phyloP scores from a whole-genome alignment of 2,797 vertebrate genomes.

The Pipistrellus nathusii region DNA sequence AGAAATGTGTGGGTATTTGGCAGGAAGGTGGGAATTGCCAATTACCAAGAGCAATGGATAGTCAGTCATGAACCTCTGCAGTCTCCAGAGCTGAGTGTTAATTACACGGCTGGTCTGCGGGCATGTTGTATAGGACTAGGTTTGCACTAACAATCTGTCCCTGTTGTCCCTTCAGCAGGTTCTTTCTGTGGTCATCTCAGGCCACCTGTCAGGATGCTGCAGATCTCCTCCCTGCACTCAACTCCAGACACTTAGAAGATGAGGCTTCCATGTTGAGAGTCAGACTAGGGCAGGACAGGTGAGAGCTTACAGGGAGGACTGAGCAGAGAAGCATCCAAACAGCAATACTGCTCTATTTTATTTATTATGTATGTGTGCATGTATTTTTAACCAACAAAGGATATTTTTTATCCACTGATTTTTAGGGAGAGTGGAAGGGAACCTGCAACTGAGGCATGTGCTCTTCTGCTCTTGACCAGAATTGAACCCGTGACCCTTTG shows the following conservation, averaged over 20 bases:
- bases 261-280: background rate
- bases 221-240: background rate
- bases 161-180: background rate
- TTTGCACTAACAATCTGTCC: slow-evolving; percentile 8
- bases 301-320: background rate
- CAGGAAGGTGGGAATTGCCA: background rate
- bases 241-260: slow-evolving; percentile 10
- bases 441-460: background rate
- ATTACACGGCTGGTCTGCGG: background rate
- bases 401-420: background rate
- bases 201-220: background rate
- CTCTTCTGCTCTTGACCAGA: background rate
- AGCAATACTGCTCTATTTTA: background rate
- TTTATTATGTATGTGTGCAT: background rate
- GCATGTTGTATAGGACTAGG: background rate
- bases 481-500: background rate
- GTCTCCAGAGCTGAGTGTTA: background rate
- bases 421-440: background rate
- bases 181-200: slow-evolving; percentile 4
- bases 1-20: background rate
- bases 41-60: background rate
- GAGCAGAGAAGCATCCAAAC: background rate
- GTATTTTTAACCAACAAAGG: background rate
- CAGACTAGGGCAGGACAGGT: background rate
- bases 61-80: background rate